Base-by-base conservation (phyloP, 2,113 vertebrate genomes). In the Gadus chalcogrammus region DNA sequence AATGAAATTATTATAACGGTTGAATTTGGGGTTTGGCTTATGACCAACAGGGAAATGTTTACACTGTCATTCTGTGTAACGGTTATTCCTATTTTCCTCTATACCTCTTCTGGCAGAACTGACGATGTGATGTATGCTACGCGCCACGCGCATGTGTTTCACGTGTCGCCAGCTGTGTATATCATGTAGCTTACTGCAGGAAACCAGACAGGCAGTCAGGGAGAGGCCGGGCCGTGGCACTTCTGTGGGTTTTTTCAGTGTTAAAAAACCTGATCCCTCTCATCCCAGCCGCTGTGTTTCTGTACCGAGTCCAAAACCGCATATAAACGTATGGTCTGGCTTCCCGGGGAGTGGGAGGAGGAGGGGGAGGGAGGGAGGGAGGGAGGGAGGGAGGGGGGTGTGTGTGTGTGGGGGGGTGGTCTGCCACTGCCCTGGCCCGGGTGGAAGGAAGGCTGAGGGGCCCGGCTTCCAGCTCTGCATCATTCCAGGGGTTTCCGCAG, bases 251-350 rank as follows among this genome's bases (percentile, higher is more conserved):
- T 83, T 89, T 88, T 85, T 69, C 74, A 35, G 79, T 83, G 81
- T 84, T 1, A 48, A 48, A 88, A 86, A 61, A 91, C 86, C 84
- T 85, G 83, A 88, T 85, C 83, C 83, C 86, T 88, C 86, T 90
- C 88, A 88, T 89, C 87, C 75, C 79, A 83, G 42, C 83, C 79
- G 80, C 85, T 80, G 84, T 88, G 87, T 83, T 88, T 82, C 80
- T 87, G 78, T 75, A 83, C 15, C 87, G 85, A 78, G 74, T 78
- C 86, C 84, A 83, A 86, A 84, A 90, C 87, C 88, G 87, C 89
- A 87, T 89, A 86, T 90, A 84, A 90, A 89, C 79, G 85, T 86
- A 89, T 83, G 84, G 85, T 79, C 82, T 75, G 80, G 82, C 83
- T 8, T 87, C 89, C 85, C 81, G 63, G 76, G 87, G 85, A 35